A percentile compares a stretch with the other conserved stretches of the same genome.
Conservation (phyloP, 2,113 vertebrate species). For the Capricornis sumatraensis region DNA sequence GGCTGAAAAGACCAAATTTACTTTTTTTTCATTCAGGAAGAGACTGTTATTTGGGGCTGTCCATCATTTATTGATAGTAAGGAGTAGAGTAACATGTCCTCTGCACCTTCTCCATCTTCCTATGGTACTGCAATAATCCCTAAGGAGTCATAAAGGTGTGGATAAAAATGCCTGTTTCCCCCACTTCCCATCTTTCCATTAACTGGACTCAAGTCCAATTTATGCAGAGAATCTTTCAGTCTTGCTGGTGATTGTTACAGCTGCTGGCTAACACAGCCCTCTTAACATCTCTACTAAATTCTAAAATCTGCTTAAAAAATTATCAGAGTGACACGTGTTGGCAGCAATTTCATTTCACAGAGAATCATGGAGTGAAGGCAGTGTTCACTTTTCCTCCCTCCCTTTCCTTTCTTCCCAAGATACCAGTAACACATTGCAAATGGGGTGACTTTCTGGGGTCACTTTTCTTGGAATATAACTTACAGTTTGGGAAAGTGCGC, state of each 20-base stretch:
- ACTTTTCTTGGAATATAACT: background rate
- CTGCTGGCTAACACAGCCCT: background rate
- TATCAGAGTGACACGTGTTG: background rate
- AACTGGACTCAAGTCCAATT: background rate
- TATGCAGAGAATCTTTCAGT: background rate
- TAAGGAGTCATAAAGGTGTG: background rate
- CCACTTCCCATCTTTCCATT: background rate
- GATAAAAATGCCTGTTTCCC: background rate
- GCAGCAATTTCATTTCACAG: background rate
- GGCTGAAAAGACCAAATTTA: conserved; percentile 12
- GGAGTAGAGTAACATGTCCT: background rate
- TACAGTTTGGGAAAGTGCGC: background rate
- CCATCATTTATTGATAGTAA: background rate
- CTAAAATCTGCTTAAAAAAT: conserved; percentile 6
- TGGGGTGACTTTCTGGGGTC: background rate
- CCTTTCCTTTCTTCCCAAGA: background rate
- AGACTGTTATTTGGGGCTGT: background rate
- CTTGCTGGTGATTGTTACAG: background rate
- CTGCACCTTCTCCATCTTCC: background rate
- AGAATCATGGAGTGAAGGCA: background rate
- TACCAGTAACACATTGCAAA: background rate
- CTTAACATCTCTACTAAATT: background rate
- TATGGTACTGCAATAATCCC: background rate
- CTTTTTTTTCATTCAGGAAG: background rate
- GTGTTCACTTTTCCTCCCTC: background rate